Percentiles rank a stretch among this genome's conserved stretches.
Evolutionary conservation across 2,888 invertebrate genomes (phyloP).

Genomic region (Dasysyrphus albostriatus): DNA sequence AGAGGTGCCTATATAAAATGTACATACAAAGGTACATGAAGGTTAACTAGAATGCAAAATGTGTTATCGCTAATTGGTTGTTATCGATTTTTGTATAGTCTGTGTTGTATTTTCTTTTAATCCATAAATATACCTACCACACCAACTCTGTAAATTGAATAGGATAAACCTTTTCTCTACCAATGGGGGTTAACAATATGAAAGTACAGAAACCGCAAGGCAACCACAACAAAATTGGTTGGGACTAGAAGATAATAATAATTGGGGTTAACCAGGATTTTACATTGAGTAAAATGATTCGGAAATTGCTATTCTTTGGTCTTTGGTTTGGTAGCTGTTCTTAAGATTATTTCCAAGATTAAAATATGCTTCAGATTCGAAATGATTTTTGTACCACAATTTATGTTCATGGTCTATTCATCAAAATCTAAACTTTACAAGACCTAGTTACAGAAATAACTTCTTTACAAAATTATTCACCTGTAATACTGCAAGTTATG

Average conservation of each 20-base stretch:
- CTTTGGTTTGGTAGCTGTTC: no score
- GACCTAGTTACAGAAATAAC: no score
- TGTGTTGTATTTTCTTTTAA: neutral
- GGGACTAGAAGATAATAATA: neutral
- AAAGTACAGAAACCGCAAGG: neutral
- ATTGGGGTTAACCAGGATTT: neutral
- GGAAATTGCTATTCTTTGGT: no score
- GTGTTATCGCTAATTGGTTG: conserved; percentile 49
- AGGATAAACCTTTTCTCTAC: neutral
- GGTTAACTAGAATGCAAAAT: conserved; percentile 40
- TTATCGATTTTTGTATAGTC: conserved; percentile 61
- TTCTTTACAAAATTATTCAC: no score
- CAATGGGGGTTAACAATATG: neutral
- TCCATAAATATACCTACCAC: no score
- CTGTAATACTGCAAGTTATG: no score
- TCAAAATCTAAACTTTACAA: no score
- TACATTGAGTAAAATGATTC: neutral
- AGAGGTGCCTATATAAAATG: no score
- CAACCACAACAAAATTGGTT: conserved; percentile 10
- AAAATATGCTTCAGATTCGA: no score
- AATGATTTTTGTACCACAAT: no score
- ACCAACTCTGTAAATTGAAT: neutral
- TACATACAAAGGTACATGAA: conserved; percentile 38
- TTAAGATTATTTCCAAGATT: no score
- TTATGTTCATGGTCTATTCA: no score